Evolutionary conservation across 2,797 vertebrate genomes (phyloP).

Genomic region (Bradypodion ventrale): DNA sequence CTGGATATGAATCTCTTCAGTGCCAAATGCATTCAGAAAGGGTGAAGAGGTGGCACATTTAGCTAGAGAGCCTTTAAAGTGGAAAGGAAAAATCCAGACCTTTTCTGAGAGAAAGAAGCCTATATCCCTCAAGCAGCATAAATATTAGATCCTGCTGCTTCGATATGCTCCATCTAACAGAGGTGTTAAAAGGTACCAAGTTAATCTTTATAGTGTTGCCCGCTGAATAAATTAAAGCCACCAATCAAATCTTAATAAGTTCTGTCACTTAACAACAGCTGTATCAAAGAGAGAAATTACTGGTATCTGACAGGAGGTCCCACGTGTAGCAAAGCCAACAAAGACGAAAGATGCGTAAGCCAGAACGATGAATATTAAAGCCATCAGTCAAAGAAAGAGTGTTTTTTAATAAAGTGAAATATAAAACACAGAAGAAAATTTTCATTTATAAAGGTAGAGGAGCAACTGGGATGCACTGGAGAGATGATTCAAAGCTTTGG

Average conservation of each 20-base stretch:
- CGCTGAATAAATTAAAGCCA: slow-evolving; percentile 52
- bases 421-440: slow-evolving; percentile 40
- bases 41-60: slow-evolving; percentile 2
- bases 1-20: slow-evolving; percentile 29
- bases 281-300: slow-evolving; percentile 60
- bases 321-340: slow-evolving; percentile 36
- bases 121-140: slow-evolving; percentile 35
- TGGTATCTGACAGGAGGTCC: slow-evolving; percentile 58
- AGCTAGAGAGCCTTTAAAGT: slow-evolving; percentile 37
- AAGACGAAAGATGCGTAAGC: slow-evolving; percentile 47
- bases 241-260: slow-evolving; percentile 62
- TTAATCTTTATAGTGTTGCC: slow-evolving; percentile 7
- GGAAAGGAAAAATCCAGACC: slow-evolving; percentile 41
- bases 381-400: slow-evolving; percentile 51
- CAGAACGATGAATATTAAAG: slow-evolving; percentile 60
- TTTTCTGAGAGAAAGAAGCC: neutral
- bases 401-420: slow-evolving; percentile 42
- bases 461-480: slow-evolving; percentile 34
- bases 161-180: slow-evolving; percentile 35
- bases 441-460: slow-evolving; percentile 43
- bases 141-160: slow-evolving; percentile 46
- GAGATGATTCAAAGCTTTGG: slow-evolving; percentile 44
- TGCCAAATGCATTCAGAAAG: slow-evolving; percentile 30
- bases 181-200: slow-evolving; percentile 51
- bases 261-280: slow-evolving; percentile 55